Conservation (phyloP, 2,113 vertebrate species). For the Pteronura brasiliensis region DNA sequence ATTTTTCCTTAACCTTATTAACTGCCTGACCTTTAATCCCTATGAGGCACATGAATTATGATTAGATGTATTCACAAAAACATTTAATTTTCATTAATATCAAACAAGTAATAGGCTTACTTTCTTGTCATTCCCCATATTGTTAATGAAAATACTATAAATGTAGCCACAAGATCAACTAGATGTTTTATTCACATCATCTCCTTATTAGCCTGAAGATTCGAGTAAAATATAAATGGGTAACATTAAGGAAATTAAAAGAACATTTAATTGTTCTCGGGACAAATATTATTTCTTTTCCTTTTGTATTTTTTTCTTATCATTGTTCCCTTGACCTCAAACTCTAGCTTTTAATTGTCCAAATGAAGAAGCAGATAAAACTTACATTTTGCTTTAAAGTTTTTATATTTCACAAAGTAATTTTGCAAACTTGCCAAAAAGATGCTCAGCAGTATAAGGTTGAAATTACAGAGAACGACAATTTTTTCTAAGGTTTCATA, state of each 20-base stretch:
- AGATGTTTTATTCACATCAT: not conserved
- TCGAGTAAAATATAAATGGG: not conserved
- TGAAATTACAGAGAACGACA: not conserved
- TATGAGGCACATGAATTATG: not conserved
- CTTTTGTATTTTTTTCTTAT: not conserved
- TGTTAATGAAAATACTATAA: not conserved
- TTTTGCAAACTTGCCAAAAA: not conserved
- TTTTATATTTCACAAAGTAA: not conserved
- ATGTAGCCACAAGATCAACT: not conserved
- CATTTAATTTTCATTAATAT: conserved; percentile 19
- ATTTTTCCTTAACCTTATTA: conserved; percentile 37
- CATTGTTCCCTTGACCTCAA: not conserved
- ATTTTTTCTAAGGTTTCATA: not conserved
- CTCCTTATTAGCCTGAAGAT: not conserved
- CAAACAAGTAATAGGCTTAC: not conserved
- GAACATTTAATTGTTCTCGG: not conserved
- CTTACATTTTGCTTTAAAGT: not conserved
- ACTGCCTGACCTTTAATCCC: not conserved
- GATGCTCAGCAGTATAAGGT: not conserved
- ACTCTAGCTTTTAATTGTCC: not conserved
- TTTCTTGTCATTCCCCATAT: not conserved
- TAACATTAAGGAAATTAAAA: not conserved
- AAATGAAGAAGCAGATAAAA: conserved; percentile 7
- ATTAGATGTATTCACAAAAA: conserved; percentile 37
- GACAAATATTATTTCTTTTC: not conserved